Evolutionary conservation across 2,797 vertebrate genomes (phyloP), one percentile per base, ranked within the genome.

Genomic region (Oceanodroma leucorhoa): DNA sequence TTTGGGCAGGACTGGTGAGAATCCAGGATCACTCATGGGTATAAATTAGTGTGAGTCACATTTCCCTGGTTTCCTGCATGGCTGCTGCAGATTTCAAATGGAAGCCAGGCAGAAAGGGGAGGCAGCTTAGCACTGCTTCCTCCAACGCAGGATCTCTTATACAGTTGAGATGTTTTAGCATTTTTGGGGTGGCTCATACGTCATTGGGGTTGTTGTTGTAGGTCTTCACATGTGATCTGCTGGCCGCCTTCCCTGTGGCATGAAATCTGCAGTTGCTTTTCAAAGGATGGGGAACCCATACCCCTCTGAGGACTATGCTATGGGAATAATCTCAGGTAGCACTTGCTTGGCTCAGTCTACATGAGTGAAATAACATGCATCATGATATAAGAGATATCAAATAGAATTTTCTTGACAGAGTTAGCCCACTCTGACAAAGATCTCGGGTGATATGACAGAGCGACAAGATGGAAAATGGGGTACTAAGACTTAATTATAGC

Each of bases 1-100:
- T 82, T 72, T 87, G 70, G 73, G 88, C 62, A 92, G 81, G 90
- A 92, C 80, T 89, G 66, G 70, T 79, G 62, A 93, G 60, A 90
- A 95, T 64, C 66, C 40, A 70, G 51, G 62, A 94, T 92, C 70
- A 36, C 36, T 53, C 62, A 79, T 7, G 55, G 60, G 17, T 87
- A 26, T 66, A 76, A 85, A 58, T 79, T 45, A 69, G 50, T 1
- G 8, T 95, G 91, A 87, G 75, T 95, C 92, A 85, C 62, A 66
- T 60, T 92, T 76, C 54, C 55, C 55, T 48, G 24, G 67, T 79
- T 90, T 89, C 73, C 90, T 94, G 40, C 23, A 14, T 45, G 86
- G 73, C 77, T 86, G 75, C 54, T 85, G 67, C 79, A 60, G 40
- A 18, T 77, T 93, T 93, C 45, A 73, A 14, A 36, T 24, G 36